These are phyloP conservation scores for Carabus problematicus DNA, from an alignment of 2,888 invertebrate genomes.

Conservation along the genomic window DNA sequence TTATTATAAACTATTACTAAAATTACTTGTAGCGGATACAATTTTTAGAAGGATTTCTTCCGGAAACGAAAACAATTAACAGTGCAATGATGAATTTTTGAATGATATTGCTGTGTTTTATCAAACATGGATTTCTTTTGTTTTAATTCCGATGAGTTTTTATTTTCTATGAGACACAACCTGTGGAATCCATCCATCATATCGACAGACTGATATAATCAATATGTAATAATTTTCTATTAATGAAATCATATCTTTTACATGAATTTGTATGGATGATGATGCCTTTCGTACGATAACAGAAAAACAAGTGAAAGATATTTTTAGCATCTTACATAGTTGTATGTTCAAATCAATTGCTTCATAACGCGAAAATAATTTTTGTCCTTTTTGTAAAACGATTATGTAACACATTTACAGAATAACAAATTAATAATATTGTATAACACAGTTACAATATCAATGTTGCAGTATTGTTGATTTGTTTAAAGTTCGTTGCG, in stretches of 20 bases:
- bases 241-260: constrained; percentile 33
- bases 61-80: too few relatives aligned
- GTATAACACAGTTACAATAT: neutral
- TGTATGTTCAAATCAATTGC: too few relatives aligned
- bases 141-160: too few relatives aligned
- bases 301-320: constrained; percentile 1
- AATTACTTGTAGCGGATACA: too few relatives aligned
- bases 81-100: too few relatives aligned
- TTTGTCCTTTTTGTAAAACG: too few relatives aligned
- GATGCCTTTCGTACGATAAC: constrained; percentile 23
- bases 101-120: too few relatives aligned
- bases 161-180: constrained; percentile 2
- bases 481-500: too few relatives aligned
- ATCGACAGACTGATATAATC: constrained; percentile 39
- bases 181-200: constrained; percentile 34
- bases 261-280: constrained; percentile 33
- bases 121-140: too few relatives aligned
- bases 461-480: neutral
- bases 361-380: neutral
- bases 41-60: too few relatives aligned
- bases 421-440: constrained; percentile 9
- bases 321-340: neutral
- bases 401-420: neutral
- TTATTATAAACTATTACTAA: neutral
- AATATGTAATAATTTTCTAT: constrained; percentile 35